Base-by-base conservation (phyloP, 2,113 vertebrate genomes). In the Blennius ocellaris region DNA sequence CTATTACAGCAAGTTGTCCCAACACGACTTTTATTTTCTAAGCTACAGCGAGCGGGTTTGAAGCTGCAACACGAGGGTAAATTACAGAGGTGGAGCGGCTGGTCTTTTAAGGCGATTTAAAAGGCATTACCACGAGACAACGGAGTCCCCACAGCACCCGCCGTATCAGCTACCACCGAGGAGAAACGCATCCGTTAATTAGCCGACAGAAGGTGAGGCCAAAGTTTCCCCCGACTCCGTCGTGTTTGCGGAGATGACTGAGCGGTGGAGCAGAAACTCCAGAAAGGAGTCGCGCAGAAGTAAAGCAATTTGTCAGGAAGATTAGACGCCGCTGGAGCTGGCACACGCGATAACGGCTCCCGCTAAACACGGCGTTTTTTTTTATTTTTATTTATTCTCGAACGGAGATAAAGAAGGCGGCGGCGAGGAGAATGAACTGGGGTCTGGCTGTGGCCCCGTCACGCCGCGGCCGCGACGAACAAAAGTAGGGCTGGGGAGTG, bases 401-500 rank as follows among this genome's bases (percentile, higher is more conserved):
- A 56, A 30, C 55, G 16, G 60, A 16, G 49, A 58, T 21, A 58
- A 58, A 65, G 12, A 6, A 39, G 48, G 43, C 6, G 0, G 57
- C 45, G n/a, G 39, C 55, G 47, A 36, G 17, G 15, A 37, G 39
- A 39, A 48, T 15, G 54, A 45, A 10, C 8, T 16, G n/a, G 5
- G 69, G 43, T 30, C 8, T 17, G 15, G 5, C 37, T 12, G 56
- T 51, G 55, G 55, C 48, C 56, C 56, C 37, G 39, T 21, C 15
- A 61, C 58, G 41, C 21, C 5, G 17, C 1, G 7, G 37, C 39
- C 48, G 39, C 3, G 0, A 17, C 30, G 2, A 30, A n/a, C 85
- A 82, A 83, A 85, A 78, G 15, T n/a, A 57, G 40, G 41, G 38
- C 11, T 0, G 21, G 86, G 21, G 82, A 69, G 90, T 57, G 84